Evolutionary conservation across 35 echinoderm and acorn worm species (phyloP).

Genomic region (Nesometra sesokonis): DNA sequence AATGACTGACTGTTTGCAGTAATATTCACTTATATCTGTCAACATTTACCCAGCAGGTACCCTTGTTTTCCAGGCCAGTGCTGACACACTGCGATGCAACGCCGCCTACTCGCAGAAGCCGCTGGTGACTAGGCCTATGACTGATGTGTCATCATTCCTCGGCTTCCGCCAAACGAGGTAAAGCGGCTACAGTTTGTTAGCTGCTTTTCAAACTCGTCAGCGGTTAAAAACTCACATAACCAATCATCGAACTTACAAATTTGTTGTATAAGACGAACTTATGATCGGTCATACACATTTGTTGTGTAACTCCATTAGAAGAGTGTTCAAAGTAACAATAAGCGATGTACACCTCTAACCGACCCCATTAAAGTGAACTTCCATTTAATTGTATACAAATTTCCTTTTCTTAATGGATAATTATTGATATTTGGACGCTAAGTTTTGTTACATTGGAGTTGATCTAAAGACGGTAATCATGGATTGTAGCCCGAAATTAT

Average conservation of each 20-base stretch:
- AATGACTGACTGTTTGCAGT: too few relatives aligned
- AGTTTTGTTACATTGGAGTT: neutral
- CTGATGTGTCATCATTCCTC: neutral
- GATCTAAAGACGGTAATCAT: neutral
- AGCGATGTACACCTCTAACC: too few relatives aligned
- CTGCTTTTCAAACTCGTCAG: neutral
- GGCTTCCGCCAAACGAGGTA: neutral
- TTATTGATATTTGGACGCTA: too few relatives aligned
- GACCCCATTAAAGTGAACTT: neutral
- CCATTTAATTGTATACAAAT: neutral
- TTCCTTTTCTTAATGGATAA: too few relatives aligned
- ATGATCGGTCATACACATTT: neutral
- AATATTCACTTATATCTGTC: too few relatives aligned
- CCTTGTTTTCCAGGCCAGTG: neutral
- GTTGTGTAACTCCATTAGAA: neutral
- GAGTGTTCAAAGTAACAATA: too few relatives aligned
- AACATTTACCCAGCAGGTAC: too few relatives aligned
- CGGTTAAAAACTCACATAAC: neutral
- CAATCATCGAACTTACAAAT: neutral
- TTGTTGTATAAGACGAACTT: too few relatives aligned
- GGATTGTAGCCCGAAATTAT: neutral
- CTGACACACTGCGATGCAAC: neutral
- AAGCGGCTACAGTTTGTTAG: neutral
- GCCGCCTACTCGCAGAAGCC: neutral
- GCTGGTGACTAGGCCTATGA: neutral